These are phyloP conservation scores for Brachypodius melanocephalos DNA, from an alignment of 2,113 vertebrate species.

Conservation along the genomic window DNA sequence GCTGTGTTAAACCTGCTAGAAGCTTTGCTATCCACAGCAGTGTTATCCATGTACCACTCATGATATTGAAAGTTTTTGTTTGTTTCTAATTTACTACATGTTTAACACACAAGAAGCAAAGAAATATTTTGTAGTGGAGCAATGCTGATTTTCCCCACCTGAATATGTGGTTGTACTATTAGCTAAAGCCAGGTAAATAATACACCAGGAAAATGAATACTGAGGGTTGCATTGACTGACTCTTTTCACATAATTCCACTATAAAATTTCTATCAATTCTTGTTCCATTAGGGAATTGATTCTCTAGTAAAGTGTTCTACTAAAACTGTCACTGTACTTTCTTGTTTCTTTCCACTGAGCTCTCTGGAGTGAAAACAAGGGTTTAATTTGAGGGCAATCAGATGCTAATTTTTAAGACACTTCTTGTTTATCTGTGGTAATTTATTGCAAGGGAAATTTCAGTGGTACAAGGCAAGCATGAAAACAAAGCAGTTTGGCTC, in stretches of 20 bases:
- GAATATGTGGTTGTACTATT: neutral
- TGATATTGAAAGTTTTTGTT: neutral
- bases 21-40: neutral
- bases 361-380: neutral
- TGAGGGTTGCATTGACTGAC: neutral
- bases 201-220: neutral
- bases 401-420: constrained; percentile 21
- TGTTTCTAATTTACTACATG: neutral
- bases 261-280: neutral
- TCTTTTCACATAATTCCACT: neutral
- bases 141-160: neutral
- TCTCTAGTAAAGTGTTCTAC: neutral
- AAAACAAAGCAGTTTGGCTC: constrained; percentile 26
- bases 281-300: neutral
- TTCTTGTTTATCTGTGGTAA: constrained; percentile 2
- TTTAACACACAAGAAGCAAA: neutral
- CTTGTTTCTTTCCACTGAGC: neutral
- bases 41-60: neutral
- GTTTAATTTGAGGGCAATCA: constrained; percentile 27
- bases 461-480: neutral
- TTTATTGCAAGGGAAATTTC: constrained; percentile 14
- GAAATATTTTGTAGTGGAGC: neutral
- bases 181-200: neutral
- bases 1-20: neutral
- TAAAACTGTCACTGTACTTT: neutral